phyloP scores from a whole-genome alignment of 37 sponge, comb jelly and placozoan genomes.

The Tethya wilhelma region DNA sequence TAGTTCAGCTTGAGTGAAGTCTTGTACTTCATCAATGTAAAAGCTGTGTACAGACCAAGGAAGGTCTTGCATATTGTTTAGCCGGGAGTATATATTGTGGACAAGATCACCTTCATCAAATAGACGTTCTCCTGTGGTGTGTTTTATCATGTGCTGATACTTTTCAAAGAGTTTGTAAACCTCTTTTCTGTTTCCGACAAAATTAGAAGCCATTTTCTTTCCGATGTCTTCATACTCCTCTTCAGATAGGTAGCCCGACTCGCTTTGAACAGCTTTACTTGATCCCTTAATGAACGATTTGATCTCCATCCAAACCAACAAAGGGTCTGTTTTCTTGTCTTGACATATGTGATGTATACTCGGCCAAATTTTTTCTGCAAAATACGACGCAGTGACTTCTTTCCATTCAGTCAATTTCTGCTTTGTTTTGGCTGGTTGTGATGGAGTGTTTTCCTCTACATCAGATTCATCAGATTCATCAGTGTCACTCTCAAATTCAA shows the following conservation, averaged over 20 bases:
- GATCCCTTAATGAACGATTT: slow-evolving; percentile 87
- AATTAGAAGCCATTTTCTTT: slow-evolving; percentile 74
- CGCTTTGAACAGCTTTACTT: slow-evolving; percentile 51
- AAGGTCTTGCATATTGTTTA: slow-evolving; percentile 21
- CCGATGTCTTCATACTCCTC: slow-evolving; percentile 69
- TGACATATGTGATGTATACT: slow-evolving; percentile 15
- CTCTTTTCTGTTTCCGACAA: slow-evolving; percentile 40
- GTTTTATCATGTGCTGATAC: slow-evolving; percentile 26
- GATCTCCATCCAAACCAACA: slow-evolving; percentile 87
- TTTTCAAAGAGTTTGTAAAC: slow-evolving; percentile 65
- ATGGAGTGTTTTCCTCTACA: neutral
- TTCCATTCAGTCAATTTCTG: slow-evolving; percentile 38
- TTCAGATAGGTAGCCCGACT: slow-evolving; percentile 39
- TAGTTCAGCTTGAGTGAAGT: slow-evolving; percentile 89
- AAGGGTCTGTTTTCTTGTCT: slow-evolving; percentile 18
- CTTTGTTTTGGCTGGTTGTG: neutral
- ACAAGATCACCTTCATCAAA: slow-evolving; percentile 83
- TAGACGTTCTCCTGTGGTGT: slow-evolving; percentile 3
- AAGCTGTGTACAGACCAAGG: slow-evolving; percentile 56
- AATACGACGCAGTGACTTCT: slow-evolving; percentile 46
- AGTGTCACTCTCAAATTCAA: slow-evolving; percentile 41
- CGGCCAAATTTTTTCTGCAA: slow-evolving; percentile 51
- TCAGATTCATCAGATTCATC: slow-evolving; percentile 36
- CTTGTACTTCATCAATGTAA: slow-evolving; percentile 87
- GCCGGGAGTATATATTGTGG: slow-evolving; percentile 38